Evolutionary conservation across 2,888 invertebrate species (phyloP).

Genomic region (Troides helena): DNA sequence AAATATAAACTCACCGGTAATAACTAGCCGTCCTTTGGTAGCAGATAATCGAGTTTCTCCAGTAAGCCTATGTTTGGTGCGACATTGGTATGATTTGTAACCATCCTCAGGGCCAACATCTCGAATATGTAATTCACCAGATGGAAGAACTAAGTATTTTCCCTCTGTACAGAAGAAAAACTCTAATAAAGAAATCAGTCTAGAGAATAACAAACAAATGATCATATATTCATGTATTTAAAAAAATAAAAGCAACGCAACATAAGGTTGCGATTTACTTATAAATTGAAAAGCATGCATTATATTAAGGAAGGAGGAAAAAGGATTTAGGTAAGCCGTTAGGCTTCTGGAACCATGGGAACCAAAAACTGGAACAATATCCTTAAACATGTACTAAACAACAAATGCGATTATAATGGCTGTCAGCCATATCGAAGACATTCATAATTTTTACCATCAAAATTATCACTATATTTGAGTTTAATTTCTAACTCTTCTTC

Average conservation of each 20-base stretch:
- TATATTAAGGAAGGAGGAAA: constrained; percentile 80
- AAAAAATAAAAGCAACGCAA: constrained; percentile 45
- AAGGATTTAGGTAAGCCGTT: constrained; percentile 79
- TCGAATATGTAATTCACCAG: constrained; percentile 96
- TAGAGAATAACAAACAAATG: background rate
- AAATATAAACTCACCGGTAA: constrained; percentile 88
- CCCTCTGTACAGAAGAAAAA: constrained; percentile 84
- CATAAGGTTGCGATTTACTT: constrained; percentile 72
- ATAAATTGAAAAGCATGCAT: constrained; percentile 68
- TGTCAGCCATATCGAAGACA: constrained; percentile 29
- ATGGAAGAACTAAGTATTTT: constrained; percentile 95
- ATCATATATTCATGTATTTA: background rate
- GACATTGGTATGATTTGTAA: constrained; percentile 95
- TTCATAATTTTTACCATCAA: constrained; percentile 56
- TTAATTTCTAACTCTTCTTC: constrained; percentile 72
- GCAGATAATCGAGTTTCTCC: constrained; percentile 96
- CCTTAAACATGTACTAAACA: constrained; percentile 42
- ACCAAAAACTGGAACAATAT: constrained; percentile 51
- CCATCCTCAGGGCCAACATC: constrained; percentile 97
- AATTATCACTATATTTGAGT: constrained; percentile 59
- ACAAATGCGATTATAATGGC: constrained; percentile 1
- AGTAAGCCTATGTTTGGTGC: constrained; percentile 95
- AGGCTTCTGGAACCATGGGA: constrained; percentile 78
- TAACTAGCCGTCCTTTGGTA: constrained; percentile 95
- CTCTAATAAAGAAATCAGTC: constrained; percentile 28